phyloP scores from a whole-genome alignment of 2,888 invertebrate species.

The Gandaritis pyraliata region DNA sequence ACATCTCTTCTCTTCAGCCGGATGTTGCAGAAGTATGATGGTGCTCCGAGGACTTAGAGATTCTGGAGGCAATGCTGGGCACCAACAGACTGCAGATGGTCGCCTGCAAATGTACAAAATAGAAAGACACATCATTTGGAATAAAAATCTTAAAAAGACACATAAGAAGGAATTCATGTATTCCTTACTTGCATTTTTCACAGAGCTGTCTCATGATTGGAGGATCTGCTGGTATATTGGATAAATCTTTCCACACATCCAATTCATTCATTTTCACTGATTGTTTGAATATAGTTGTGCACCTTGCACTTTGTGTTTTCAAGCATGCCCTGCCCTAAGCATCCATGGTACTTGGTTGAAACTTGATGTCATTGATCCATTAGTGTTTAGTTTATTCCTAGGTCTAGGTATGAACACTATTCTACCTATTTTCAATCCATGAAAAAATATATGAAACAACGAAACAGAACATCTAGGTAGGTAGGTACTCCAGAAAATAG shows the following conservation, averaged over 20 bases:
- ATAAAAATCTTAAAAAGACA: not conserved
- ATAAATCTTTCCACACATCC: slow-evolving; percentile 88
- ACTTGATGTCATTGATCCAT: too few species aligned
- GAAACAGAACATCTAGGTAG: too few species aligned
- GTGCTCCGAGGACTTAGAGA: slow-evolving; percentile 88
- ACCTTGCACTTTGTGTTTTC: too few species aligned
- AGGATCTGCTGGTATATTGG: slow-evolving; percentile 90
- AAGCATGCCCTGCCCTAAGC: too few species aligned
- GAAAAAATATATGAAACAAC: too few species aligned
- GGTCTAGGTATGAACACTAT: too few species aligned
- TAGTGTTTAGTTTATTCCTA: too few species aligned
- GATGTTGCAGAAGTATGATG: slow-evolving; percentile 94
- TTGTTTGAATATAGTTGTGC: not conserved
- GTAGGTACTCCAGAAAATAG: too few species aligned
- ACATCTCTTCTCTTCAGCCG: slow-evolving; percentile 95
- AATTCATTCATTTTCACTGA: slow-evolving; percentile 50
- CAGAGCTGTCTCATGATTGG: slow-evolving; percentile 89
- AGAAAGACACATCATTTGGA: not conserved
- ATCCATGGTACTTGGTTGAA: too few species aligned
- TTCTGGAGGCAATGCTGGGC: slow-evolving; percentile 90
- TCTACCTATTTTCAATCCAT: too few species aligned
- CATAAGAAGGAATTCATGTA: not conserved
- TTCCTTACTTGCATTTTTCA: slow-evolving; percentile 88
- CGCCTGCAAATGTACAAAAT: slow-evolving; percentile 85
- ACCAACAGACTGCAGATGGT: slow-evolving; percentile 95